phyloP scores from a whole-genome alignment of 1,140 invertebrate genomes.

The Leptonema lineaticorne region DNA sequence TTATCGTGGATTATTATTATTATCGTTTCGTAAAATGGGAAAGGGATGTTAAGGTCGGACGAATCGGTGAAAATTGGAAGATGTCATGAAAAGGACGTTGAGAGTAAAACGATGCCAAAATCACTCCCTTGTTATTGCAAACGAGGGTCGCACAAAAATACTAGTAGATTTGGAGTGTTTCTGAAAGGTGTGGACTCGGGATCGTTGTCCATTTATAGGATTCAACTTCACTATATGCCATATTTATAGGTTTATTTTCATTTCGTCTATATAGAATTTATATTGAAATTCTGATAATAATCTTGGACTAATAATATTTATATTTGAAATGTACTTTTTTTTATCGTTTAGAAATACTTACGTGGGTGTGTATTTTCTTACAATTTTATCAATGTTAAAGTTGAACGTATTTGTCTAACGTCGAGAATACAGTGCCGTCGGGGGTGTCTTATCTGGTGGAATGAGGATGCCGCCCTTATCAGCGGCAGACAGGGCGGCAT shows the following conservation, averaged over 20 bases:
- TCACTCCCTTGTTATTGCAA: neutral
- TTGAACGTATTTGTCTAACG: neutral
- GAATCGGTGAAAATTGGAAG: neutral
- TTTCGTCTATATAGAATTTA: neutral
- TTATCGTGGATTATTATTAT: too few relatives aligned
- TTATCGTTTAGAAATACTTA: neutral
- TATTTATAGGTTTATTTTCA: neutral
- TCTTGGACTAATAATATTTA: neutral
- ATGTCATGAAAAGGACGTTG: neutral
- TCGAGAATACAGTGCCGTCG: neutral
- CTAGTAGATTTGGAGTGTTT: conserved; percentile 18
- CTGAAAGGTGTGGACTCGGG: neutral
- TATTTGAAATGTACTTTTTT: neutral
- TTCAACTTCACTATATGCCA: neutral
- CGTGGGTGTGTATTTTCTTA: too few relatives aligned
- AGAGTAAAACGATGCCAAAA: conserved; percentile 23
- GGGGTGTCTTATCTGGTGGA: neutral
- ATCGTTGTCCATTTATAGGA: neutral
- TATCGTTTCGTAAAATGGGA: too few relatives aligned
- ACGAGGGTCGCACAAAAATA: conserved; percentile 23
- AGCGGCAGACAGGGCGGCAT: neutral
- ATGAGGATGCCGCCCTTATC: neutral
- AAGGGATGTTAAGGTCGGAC: too few relatives aligned
- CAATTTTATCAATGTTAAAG: neutral
- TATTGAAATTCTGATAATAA: neutral